A percentile compares a stretch with the other conserved stretches of the same genome.
Evolutionary conservation across 2,113 vertebrate species (phyloP).

Genomic region (Epinephelus lanceolatus): DNA sequence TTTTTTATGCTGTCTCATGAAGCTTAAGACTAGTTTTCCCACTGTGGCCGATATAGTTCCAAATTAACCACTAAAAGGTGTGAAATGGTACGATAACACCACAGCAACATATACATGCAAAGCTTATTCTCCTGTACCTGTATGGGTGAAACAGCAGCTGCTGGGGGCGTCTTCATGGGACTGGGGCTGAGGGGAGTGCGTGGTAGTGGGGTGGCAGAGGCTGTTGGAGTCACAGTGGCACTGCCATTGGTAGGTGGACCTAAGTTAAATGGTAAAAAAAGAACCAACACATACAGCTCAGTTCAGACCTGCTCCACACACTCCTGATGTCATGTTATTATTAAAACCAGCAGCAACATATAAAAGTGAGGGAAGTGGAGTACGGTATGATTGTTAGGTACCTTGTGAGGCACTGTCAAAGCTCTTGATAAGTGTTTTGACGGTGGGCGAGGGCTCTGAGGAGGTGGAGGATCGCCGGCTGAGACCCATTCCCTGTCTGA

Average conservation of each 20-base stretch:
- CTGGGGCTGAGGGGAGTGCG: slow-evolving; percentile 96
- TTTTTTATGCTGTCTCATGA: not conserved
- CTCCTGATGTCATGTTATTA: not conserved
- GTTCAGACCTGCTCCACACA: not conserved
- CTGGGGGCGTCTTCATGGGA: slow-evolving; percentile 95
- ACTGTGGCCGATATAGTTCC: not conserved
- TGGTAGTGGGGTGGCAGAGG: slow-evolving; percentile 87
- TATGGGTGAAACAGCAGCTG: slow-evolving; percentile 96
- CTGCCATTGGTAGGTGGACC: slow-evolving; percentile 71
- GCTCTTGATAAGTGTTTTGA: slow-evolving; percentile 97
- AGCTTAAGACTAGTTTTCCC: not conserved
- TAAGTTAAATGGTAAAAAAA: not conserved
- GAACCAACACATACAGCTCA: not conserved
- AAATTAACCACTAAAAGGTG: not conserved
- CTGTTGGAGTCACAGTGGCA: slow-evolving; percentile 71
- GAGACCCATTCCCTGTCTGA: slow-evolving; percentile 95
- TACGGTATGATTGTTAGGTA: slow-evolving; percentile 59
- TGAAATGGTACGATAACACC: not conserved
- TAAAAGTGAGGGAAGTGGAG: not conserved
- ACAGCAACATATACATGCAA: not conserved
- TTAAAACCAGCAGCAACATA: not conserved
- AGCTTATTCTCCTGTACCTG: slow-evolving; percentile 84
- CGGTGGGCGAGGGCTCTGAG: slow-evolving; percentile 95
- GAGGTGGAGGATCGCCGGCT: slow-evolving; percentile 94
- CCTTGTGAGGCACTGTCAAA: slow-evolving; percentile 97